A percentile compares a stretch with the other conserved stretches of the same genome.
These are phyloP conservation scores for Escarpia spicata DNA, from an alignment of 2,888 invertebrate genomes.

Conservation along the genomic window DNA sequence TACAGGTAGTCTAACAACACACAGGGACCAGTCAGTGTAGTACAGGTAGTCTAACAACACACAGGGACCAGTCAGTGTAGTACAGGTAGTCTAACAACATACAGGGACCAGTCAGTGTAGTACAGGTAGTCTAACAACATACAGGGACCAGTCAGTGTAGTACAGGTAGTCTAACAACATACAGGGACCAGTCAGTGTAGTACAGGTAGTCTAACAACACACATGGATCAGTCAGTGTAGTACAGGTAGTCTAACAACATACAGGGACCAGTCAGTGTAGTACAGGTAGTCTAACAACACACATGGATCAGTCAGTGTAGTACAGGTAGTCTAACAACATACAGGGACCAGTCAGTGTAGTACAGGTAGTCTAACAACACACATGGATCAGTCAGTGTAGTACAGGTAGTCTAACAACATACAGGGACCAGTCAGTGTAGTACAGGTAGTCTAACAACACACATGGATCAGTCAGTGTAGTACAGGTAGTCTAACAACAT, in stretches of 20 bases:
- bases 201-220: conserved; percentile 68
- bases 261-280: too few relatives aligned
- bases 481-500: too few relatives aligned
- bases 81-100: too few relatives aligned
- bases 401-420: conserved; percentile 68
- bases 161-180: too few relatives aligned
- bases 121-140: conserved; percentile 82
- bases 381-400: too few relatives aligned
- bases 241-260: conserved; percentile 81
- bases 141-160: too few relatives aligned
- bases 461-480: too few relatives aligned
- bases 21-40: conserved; percentile 77
- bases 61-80: too few relatives aligned
- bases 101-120: conserved; percentile 84
- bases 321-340: conserved; percentile 82
- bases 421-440: conserved; percentile 77
- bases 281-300: too few relatives aligned
- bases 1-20: conserved; percentile 68
- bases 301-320: conserved; percentile 84
- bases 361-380: too few relatives aligned
- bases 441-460: conserved; percentile 82
- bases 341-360: too few relatives aligned
- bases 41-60: conserved; percentile 82
- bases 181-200: too few relatives aligned
- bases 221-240: conserved; percentile 77